Percentiles rank a stretch among this genome's conserved stretches.
Evolutionary conservation across 2,797 vertebrate genomes (phyloP).

Genomic region (Artibeus jamaicensis): DNA sequence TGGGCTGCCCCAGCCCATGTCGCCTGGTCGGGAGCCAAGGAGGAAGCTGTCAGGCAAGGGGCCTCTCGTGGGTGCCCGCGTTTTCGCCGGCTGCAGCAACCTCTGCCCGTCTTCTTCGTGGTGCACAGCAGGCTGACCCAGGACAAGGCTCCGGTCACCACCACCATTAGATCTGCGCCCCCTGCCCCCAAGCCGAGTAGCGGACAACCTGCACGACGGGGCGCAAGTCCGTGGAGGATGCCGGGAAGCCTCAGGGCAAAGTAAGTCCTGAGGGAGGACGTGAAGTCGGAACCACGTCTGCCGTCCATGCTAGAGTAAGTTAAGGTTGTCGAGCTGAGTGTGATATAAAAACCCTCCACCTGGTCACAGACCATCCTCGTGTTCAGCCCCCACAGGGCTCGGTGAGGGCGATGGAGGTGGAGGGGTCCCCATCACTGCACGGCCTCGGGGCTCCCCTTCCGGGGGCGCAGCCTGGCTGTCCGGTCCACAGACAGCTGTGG

Average conservation of each 20-base stretch:
- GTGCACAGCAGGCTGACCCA: rapidly evolving
- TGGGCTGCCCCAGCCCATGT: rapidly evolving
- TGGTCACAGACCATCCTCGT: not conserved
- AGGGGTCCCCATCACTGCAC: rapidly evolving
- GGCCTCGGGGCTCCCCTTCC: rapidly evolving
- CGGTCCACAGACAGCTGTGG: not conserved
- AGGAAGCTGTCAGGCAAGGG: not conserved
- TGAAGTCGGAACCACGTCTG: not conserved
- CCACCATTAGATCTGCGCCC: not conserved
- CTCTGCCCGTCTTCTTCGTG: too few relatives aligned
- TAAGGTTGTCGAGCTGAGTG: not conserved
- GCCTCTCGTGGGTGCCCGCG: rapidly evolving
- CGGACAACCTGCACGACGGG: rapidly evolving
- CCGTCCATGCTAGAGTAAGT: not conserved
- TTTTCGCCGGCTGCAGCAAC: not conserved
- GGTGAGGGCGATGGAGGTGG: rapidly evolving
- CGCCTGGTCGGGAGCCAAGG: rapidly evolving
- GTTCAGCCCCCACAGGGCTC: not conserved
- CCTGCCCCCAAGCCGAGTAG: rapidly evolving
- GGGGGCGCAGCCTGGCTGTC: rapidly evolving
- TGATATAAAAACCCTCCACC: not conserved
- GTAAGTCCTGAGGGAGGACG: not conserved
- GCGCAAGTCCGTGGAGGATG: not conserved
- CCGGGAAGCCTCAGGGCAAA: not conserved
- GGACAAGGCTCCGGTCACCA: rapidly evolving